Base-by-base conservation (phyloP, 1,140 invertebrate species). In the Polypedilum vanderplanki region DNA sequence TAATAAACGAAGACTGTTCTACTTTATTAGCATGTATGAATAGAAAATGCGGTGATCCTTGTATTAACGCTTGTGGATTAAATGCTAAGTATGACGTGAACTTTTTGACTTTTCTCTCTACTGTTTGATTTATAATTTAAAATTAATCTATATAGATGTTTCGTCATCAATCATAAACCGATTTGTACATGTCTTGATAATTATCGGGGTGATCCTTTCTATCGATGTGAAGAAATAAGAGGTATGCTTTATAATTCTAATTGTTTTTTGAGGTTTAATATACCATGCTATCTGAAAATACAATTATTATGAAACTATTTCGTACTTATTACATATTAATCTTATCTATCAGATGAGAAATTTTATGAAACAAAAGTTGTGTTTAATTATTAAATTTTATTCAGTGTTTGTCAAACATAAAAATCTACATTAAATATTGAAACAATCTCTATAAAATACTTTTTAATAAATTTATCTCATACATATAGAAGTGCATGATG, bases 181-280 rank as follows among this genome's bases (percentile, higher is more conserved):
- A 87, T 91, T 76, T 93, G 91, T 78, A 90, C 87, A 73, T 93
- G 91, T 80, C 85, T 87, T 1, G 79, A 83, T 12, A 89, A 89
- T 73, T 88, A 87, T 78, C 89, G 88, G 9, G 91, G 91, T 46
- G 90, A 93, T 85, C 91, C 92, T 65, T 92, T 91, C 78, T 81
- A 85, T 7, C 83, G 88, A 77, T 92, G 90, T 78, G 88, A 86
- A 75, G 81, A 83, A 76, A 76, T 78, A 76, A 78, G 2, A 20
- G 20, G 40, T 41, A 9, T 24, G 73, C 12, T 4, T 57, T n/a
- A n/a, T n/a, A n/a, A n/a, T n/a, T n/a, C n/a, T n/a, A n/a, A n/a
- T n/a, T n/a, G n/a, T n/a, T n/a, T n/a, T n/a, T n/a, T n/a, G n/a
- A n/a, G n/a, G n/a, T n/a, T n/a, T n/a, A n/a, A n/a, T n/a, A n/a